Base-by-base conservation (phyloP, 2,888 invertebrate genomes). In the Aquatica leii region DNA sequence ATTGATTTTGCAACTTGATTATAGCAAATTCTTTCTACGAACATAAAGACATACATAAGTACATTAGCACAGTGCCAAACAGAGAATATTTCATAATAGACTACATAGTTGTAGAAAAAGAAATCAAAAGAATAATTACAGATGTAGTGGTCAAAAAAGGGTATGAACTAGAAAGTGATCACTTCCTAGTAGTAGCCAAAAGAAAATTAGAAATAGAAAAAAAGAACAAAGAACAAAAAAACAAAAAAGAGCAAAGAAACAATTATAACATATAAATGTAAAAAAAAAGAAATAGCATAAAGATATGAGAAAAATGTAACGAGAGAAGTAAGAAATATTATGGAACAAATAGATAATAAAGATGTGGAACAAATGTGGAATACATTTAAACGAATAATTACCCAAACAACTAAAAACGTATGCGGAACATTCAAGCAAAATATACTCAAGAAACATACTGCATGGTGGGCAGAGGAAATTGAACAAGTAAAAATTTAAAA, bases 351-450 rank as follows among this genome's bases (percentile, higher is more conserved):
- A 53, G 53, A 41, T 8, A 53, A 53, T 35, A 53, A 53, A 53
- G 37, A 40, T 5, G 15, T 17, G n/a, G n/a, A n/a, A n/a, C n/a
- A n/a, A n/a, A n/a, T n/a, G n/a, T n/a, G n/a, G n/a, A n/a, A n/a
- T n/a, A 21, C 40, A 53, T 53, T 53, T 15, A 53, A 53, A 53
- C 31, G 17, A 14, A 14, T 24, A 50, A 9, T n/a, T 12, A 21
- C 14, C 17, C 40, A 53, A 12, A 14, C 53, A 53, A 18, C 53
- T 21, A 53, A 53, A 53, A 53, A 53, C 40, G 15, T 40, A 37
- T 53, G 53, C n/a, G 53, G 53, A 53, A 52, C 35, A 52, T 17
- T n/a, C 52, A 52, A 52, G 34, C 35, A 52, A 37, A 53, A 53
- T 53, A 53, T 3, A 53, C 14, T 17, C 18, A 53, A 43, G 41